Percentiles rank a stretch among this genome's conserved stretches.
Conservation (phyloP, 2,797 vertebrate species). For the Pseudomugil gertrudae region DNA sequence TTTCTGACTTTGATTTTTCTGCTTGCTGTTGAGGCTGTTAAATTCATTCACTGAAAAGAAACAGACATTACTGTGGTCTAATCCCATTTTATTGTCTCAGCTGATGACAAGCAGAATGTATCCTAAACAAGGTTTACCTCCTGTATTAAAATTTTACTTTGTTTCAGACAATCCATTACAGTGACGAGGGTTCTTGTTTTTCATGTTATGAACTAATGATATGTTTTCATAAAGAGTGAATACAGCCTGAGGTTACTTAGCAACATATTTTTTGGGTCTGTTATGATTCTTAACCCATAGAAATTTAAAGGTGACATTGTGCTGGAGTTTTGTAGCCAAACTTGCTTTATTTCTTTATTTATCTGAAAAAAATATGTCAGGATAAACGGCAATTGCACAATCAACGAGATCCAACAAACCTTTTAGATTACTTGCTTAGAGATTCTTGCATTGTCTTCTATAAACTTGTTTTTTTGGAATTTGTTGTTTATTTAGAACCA, state of each 20-base stretch:
- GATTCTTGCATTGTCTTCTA: not conserved
- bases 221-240: not conserved
- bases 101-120: not conserved
- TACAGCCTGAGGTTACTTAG: not conserved
- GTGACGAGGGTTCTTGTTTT: not conserved
- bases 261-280: not conserved
- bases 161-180: not conserved
- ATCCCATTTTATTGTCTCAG: too few relatives aligned
- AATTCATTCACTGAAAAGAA: conserved; percentile 20
- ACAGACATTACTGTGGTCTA: not conserved
- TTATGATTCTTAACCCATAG: not conserved
- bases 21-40: conserved; percentile 16
- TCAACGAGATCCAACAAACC: not conserved
- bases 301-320: not conserved
- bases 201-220: not conserved
- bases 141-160: not conserved
- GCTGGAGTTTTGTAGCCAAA: not conserved
- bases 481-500: not conserved
- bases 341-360: not conserved
- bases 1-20: conserved; percentile 25
- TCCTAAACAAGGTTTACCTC: not conserved
- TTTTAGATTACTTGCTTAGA: not conserved
- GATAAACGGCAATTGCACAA: not conserved
- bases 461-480: not conserved
- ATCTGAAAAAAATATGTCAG: not conserved